Base-by-base conservation (phyloP, 2,888 invertebrate species). In the Dioctria rufipes region DNA sequence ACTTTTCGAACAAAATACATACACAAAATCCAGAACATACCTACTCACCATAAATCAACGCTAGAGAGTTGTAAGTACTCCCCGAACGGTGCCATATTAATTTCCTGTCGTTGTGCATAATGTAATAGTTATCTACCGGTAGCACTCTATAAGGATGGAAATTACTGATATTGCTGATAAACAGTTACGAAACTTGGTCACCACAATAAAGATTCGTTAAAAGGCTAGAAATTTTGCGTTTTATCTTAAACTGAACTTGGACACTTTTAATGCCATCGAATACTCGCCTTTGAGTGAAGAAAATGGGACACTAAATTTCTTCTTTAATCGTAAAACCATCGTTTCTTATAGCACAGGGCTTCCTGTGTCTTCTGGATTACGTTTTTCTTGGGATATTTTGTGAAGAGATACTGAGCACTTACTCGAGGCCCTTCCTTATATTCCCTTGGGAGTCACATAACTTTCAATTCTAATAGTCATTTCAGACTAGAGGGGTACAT, bases 51-150 rank as follows among this genome's bases (percentile, higher is more conserved):
- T 75, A 75, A 75, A 75, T 75, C 75, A 60, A 60, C 61, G 43
- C 9, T 60, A 65, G 65, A 65, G 61, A 46, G 42, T 39, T 75
- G 58, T 25, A 25, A 2, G 25, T 2, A 13, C 75, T 75, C 43
- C 60, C 60, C 60, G 25, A 60, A 69, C 65, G 78, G 71, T 80
- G 78, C 82, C 82, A 82, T 25, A 25, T 82, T 82, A 82, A 82
- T 82, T 82, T 82, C 80, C 79, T 80, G 60, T 80, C 80, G 82
- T 80, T 82, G 79, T 82, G 82, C 82, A 82, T 82, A 82, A 82
- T 82, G 82, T 82, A 82, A 80, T 82, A 80, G 82, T 82, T 82
- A 82, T 82, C 82, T 80, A 79, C 75, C 80, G 82, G 80, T 80
- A 82, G 79, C 82, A 82, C 80, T 79, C 75, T 80, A 58, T 67